Evolutionary conservation across 1,140 invertebrate genomes (phyloP).

Genomic region (Asobara japonica): DNA sequence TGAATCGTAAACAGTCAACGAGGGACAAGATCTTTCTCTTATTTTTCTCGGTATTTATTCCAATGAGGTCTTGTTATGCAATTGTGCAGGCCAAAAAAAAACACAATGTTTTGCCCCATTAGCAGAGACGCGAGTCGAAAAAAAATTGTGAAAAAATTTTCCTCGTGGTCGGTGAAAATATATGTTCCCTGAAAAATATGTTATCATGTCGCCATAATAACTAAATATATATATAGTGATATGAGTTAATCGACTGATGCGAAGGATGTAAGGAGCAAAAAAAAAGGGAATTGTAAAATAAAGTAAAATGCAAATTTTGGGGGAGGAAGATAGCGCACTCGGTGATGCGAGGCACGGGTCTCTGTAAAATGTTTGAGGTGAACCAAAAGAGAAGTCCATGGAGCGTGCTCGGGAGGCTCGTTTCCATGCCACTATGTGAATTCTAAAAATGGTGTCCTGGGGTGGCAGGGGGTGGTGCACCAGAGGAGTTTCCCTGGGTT

Average conservation of each 20-base stretch:
- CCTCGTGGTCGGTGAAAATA: neutral
- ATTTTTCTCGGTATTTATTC: neutral
- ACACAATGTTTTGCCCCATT: neutral
- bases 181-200: neutral
- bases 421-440: slow-evolving; percentile 51
- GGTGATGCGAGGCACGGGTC: slow-evolving; percentile 55
- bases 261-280: neutral
- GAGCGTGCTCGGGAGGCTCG: slow-evolving; percentile 38
- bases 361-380: slow-evolving; percentile 52
- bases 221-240: neutral
- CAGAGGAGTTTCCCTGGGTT: slow-evolving; percentile 24
- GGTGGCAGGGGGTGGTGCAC: neutral
- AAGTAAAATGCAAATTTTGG: slow-evolving; percentile 13
- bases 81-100: neutral
- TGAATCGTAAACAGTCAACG: neutral
- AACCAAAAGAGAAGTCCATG: slow-evolving; percentile 42
- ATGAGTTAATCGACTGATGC: neutral
- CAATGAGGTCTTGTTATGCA: neutral
- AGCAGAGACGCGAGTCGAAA: too few species aligned
- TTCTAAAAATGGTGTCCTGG: slow-evolving; percentile 52
- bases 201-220: neutral
- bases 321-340: slow-evolving; percentile 38
- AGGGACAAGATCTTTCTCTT: neutral
- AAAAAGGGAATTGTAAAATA: slow-evolving; percentile 26
- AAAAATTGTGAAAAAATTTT: neutral